phyloP scores from a whole-genome alignment of 2,797 vertebrate genomes.

The Chrysocyon brachyurus region DNA sequence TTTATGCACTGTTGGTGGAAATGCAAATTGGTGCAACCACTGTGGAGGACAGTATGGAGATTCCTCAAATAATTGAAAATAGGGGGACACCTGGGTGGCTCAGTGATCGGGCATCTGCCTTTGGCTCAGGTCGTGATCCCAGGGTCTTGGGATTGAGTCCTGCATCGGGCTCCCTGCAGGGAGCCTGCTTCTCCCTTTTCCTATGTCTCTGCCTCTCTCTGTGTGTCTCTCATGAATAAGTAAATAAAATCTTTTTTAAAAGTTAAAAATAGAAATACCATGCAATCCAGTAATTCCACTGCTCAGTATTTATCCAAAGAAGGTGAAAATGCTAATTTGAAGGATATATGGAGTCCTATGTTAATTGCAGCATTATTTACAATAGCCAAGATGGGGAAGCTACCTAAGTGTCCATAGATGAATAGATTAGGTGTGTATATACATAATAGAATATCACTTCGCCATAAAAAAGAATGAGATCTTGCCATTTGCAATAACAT shows the following conservation, averaged over 20 bases:
- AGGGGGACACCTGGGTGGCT: not conserved
- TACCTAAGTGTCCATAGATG: not conserved
- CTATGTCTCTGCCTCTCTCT: too few species aligned
- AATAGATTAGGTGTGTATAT: not conserved
- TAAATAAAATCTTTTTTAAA: too few species aligned
- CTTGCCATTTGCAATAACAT: not conserved
- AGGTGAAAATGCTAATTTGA: not conserved
- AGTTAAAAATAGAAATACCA: not conserved
- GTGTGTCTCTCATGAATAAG: too few species aligned
- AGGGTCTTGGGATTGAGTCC: too few species aligned
- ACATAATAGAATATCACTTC: not conserved
- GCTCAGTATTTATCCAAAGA: not conserved
- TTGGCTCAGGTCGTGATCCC: too few species aligned
- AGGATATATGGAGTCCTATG: not conserved
- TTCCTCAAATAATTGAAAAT: not conserved
- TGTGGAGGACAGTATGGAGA: not conserved
- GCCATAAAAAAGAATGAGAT: not conserved
- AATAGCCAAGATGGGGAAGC: not conserved
- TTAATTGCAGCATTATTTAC: not conserved
- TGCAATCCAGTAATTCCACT: not conserved
- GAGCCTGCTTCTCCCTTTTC: too few species aligned
- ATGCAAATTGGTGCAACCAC: not conserved
- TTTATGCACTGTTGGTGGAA: not conserved
- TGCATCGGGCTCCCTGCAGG: too few species aligned
- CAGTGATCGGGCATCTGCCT: too few species aligned